Conservation (phyloP, 2,113 vertebrate species). For the Charadrius vociferus region DNA sequence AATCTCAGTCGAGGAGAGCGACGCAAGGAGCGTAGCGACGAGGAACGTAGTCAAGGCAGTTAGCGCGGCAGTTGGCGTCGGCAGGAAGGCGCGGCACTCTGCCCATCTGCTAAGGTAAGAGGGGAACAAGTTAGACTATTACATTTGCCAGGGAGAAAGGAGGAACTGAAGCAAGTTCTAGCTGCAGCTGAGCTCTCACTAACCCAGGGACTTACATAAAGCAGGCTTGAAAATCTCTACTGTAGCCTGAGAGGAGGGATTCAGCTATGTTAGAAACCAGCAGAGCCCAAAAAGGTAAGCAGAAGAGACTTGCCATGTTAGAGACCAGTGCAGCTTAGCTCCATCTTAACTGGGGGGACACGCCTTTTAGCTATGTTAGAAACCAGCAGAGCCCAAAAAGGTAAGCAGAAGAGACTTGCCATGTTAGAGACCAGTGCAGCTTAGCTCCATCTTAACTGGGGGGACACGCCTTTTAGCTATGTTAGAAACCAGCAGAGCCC, state of each 20-base stretch:
- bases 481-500: neutral
- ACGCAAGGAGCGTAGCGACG: rapidly evolving
- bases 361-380: neutral
- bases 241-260: neutral
- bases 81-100: neutral
- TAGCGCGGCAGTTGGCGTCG: neutral
- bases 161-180: neutral
- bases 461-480: too few relatives aligned
- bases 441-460: too few relatives aligned
- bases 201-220: neutral
- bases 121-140: neutral
- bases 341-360: too few relatives aligned
- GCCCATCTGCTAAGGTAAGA: neutral
- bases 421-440: too few relatives aligned
- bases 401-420: neutral
- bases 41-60: neutral
- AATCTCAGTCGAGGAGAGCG: neutral
- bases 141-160: neutral
- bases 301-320: neutral
- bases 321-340: neutral
- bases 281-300: neutral
- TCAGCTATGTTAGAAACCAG: neutral
- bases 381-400: neutral
- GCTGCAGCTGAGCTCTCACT: neutral
- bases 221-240: neutral